Evolutionary conservation across 2,113 vertebrate species (phyloP), one percentile per base, ranked within the genome.

Genomic region (Eptesicus fuscus): DNA sequence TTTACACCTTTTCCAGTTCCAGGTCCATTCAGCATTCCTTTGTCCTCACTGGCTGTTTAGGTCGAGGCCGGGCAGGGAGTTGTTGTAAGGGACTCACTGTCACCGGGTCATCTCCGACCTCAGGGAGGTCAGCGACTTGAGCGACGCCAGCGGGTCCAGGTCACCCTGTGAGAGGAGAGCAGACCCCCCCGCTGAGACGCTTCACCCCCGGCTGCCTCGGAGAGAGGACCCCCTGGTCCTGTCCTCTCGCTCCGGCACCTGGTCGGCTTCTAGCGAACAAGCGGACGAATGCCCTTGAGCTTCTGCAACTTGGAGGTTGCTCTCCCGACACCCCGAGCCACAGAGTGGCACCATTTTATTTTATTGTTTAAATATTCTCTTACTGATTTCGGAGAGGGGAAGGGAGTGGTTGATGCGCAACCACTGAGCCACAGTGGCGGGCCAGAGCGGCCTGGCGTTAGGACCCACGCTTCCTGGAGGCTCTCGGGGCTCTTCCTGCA

Each of bases 81-180:
- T 44, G 32, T 30, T 65, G 79, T 71, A 49, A 83, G 76, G 23
- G 70, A 53, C 53, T 44, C 35, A 44, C 20, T 10, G 51, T 61
- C 11, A 65, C 32, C 7, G 74, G 83, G 59, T 63, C 28, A 28
- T 59, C 63, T 10, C 96, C 96, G 98, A 99, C 99, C 99, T 99
- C 91, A 99, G 98, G 18, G 99, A 99, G 5, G 98, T 99, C 96
- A 99, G 74, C 0, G 99, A 98, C 97, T 99, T 99, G 76, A 99
- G 98, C 6, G 99, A 97, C 53, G 99, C 98, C 95, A 99, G 98
- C 0, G 99, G 99, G 96, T 99, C 99, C 98, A 99, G 97, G 94
- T 99, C 99, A 40, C 99, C 99, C 99, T 99, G 83, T 3, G 51
- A 13, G 28, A 20, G 94, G 86, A 97, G 63, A 76, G 88, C 9